Evolutionary conservation across 1,140 invertebrate genomes (phyloP).

Genomic region (Drosophila nikananu): DNA sequence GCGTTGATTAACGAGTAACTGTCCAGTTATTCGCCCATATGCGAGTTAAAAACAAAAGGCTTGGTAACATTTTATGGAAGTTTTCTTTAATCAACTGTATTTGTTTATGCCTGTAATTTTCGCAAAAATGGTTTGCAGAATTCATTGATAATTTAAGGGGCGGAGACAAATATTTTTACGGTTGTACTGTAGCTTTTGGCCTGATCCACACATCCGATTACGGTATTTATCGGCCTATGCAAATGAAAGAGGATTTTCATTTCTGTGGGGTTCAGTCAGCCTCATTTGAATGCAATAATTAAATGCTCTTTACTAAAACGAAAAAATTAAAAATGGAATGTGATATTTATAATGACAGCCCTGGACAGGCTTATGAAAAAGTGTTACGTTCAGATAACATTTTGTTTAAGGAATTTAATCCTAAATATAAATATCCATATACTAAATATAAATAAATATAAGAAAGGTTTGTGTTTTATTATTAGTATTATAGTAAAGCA

Average conservation of each 20-base stretch:
- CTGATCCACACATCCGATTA: constrained; percentile 40
- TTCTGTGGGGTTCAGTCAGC: constrained; percentile 16
- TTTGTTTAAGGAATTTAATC: no score
- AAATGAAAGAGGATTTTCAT: constrained; percentile 31
- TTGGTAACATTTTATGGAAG: background rate
- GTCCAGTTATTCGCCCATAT: constrained; percentile 9
- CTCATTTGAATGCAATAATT: constrained; percentile 56
- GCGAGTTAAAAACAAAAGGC: background rate
- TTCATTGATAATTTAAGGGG: background rate
- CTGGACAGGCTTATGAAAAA: background rate
- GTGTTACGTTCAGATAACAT: background rate
- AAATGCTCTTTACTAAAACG: constrained; percentile 36
- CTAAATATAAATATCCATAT: no score
- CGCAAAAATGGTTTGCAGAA: background rate
- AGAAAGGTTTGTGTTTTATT: no score
- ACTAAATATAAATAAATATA: no score
- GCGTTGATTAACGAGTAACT: constrained; percentile 54
- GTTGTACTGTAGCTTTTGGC: background rate
- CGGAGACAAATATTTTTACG: background rate
- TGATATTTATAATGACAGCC: constrained; percentile 4
- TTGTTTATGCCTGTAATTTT: background rate
- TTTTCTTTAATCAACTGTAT: background rate
- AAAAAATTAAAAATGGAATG: background rate
- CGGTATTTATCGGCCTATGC: constrained; percentile 54
- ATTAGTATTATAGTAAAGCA: no score